phyloP scores from a whole-genome alignment of 2,888 invertebrate species.

The Oxycera nigricornis region DNA sequence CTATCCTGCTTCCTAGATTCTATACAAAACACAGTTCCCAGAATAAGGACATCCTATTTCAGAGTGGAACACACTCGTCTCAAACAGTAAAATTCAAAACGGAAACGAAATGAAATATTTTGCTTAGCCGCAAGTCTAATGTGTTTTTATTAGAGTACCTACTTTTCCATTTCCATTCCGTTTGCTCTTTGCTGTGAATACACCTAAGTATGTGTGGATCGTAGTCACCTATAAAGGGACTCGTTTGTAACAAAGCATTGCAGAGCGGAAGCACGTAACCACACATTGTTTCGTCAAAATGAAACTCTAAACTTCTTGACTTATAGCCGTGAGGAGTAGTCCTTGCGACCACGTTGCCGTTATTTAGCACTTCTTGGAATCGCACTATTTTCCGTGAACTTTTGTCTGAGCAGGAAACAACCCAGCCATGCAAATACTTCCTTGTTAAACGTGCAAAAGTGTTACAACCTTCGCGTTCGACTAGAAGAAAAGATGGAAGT shows the following conservation, averaged over 20 bases:
- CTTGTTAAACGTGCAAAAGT: not conserved
- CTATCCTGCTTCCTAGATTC: no score
- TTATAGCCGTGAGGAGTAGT: not conserved
- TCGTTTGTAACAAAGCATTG: not conserved
- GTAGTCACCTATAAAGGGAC: not conserved
- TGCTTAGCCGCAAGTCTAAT: constrained; percentile 2
- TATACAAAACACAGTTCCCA: no score
- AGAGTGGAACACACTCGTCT: no score
- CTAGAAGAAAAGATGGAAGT: not conserved
- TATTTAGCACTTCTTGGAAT: not conserved
- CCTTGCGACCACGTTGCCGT: not conserved
- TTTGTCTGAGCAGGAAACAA: not conserved
- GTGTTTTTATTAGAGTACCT: not conserved
- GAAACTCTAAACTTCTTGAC: not conserved
- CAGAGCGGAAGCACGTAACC: not conserved
- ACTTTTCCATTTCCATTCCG: not conserved
- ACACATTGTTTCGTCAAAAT: not conserved
- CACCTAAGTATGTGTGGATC: no score
- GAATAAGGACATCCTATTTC: no score
- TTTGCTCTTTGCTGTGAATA: not conserved
- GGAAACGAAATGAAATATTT: not conserved
- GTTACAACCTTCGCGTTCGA: not conserved
- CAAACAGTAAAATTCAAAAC: not conserved
- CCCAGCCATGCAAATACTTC: not conserved
- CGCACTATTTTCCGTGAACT: not conserved